Conservation (phyloP, 2,888 invertebrate species). For the Strigamia maritima region DNA sequence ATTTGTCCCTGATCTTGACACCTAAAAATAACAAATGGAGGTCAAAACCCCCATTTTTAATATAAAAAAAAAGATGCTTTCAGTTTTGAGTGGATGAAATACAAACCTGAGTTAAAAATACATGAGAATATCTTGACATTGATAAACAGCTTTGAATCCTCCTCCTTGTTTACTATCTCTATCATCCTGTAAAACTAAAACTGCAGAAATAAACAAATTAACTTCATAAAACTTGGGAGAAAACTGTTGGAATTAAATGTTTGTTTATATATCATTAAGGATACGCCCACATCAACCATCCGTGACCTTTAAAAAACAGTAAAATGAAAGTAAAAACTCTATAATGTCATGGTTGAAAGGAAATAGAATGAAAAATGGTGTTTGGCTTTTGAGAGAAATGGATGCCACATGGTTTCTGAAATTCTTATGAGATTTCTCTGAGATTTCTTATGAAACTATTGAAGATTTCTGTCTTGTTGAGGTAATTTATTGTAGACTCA, state of each 20-base stretch:
- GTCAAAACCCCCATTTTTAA: not conserved
- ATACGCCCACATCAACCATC: not conserved
- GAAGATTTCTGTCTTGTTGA: too few species aligned
- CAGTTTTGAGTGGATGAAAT: not conserved
- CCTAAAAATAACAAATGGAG: not conserved
- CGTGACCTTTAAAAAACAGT: not conserved
- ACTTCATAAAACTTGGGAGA: too few species aligned
- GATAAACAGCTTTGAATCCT: not conserved
- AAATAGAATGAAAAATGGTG: not conserved
- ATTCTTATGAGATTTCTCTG: not conserved
- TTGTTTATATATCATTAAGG: too few species aligned
- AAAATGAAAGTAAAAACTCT: not conserved
- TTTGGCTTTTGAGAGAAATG: not conserved
- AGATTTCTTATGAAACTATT: too few species aligned
- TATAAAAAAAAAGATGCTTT: too few species aligned
- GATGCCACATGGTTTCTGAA: not conserved
- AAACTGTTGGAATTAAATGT: too few species aligned
- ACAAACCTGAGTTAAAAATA: not conserved
- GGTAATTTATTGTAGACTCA: too few species aligned
- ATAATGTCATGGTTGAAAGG: too few species aligned
- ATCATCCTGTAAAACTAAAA: not conserved
- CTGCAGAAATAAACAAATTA: too few species aligned
- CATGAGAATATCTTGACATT: not conserved
- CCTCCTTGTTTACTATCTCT: not conserved
- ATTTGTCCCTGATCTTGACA: too few species aligned